Evolutionary conservation across 2,797 vertebrate species (phyloP), one percentile per base, ranked within the genome.

Genomic region (Lacerta agilis): DNA sequence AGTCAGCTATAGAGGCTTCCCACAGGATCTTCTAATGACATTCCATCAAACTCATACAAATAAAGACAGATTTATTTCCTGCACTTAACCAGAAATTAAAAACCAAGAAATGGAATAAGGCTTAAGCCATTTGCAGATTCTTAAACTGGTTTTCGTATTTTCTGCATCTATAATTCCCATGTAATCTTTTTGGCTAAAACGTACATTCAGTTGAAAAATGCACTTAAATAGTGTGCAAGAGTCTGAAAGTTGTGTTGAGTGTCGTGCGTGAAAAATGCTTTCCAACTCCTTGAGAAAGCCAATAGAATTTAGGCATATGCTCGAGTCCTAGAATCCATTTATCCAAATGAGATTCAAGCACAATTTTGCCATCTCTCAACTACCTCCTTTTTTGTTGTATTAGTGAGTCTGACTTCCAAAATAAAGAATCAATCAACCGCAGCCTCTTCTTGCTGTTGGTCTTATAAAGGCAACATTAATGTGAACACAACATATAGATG

Each of bases 1-100:
- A 82, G 88, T 91, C 93, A 95, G 91, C 90, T 95, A 91, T 91
- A 61, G 88, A 86, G 88, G 91, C 88, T 90, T n/a, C 89, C 86
- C 87, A 33, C 61, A 36, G 88, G 79, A 87, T 83, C 64, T 89
- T 89, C 49, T 87, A 79, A 61, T 33, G 20, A 0, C 4, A 55
- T 84, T 86, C 25, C 2, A 36, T 77, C 49, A 90, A 90, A 83
- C 27, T 71, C 38, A 17, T 78, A 92, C 49, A 91, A 92, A 92
- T 92, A 66, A 78, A 38, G 38, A 23, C 11, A 25, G 1, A 66
- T 77, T 61, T 66, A 76, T 25, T 78, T 73, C 61, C 82, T 72
- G 17, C 33, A 0, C 2, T 0, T 41, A 79, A 82, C 49, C 66
- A 33, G 49, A 4, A 55, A 66, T 41, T 36, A 6, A 81, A 73